Conservation (phyloP, 2,888 invertebrate genomes). For the Periphyllus acericola region DNA sequence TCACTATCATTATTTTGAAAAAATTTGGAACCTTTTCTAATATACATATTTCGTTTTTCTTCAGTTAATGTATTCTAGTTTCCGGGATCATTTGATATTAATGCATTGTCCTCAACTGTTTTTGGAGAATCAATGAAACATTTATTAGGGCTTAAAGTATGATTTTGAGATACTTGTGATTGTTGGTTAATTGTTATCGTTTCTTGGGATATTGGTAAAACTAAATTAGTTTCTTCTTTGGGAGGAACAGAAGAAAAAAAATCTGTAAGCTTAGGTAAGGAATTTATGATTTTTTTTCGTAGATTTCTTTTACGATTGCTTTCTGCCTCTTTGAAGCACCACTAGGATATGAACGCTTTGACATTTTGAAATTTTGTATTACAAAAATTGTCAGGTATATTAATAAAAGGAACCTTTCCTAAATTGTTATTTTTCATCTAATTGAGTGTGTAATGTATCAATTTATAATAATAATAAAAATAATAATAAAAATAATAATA, state of each 20-base stretch:
- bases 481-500: too few species aligned
- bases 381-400: too few species aligned
- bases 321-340: constrained; percentile 1
- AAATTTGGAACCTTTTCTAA: constrained; percentile 23
- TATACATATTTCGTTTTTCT: constrained; percentile 6
- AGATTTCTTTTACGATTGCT: not conserved
- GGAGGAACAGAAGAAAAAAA: constrained; percentile 31
- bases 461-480: too few species aligned
- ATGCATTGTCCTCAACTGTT: constrained; percentile 12
- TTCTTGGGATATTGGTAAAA: constrained; percentile 20
- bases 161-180: constrained; percentile 24
- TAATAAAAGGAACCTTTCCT: too few species aligned
- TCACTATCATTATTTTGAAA: constrained; percentile 27
- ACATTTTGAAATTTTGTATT: not conserved
- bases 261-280: constrained; percentile 8
- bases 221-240: constrained; percentile 27
- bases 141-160: constrained; percentile 16
- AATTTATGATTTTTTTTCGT: constrained; percentile 21
- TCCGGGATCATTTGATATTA: constrained; percentile 26
- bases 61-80: constrained; percentile 19
- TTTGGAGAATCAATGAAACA: not conserved
- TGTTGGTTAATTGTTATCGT: constrained; percentile 13
- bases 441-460: too few species aligned
- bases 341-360: constrained; percentile 20
- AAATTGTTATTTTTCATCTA: too few species aligned